Conservation (phyloP, 1,140 invertebrate genomes). For the Heliconius hewitsoni region DNA sequence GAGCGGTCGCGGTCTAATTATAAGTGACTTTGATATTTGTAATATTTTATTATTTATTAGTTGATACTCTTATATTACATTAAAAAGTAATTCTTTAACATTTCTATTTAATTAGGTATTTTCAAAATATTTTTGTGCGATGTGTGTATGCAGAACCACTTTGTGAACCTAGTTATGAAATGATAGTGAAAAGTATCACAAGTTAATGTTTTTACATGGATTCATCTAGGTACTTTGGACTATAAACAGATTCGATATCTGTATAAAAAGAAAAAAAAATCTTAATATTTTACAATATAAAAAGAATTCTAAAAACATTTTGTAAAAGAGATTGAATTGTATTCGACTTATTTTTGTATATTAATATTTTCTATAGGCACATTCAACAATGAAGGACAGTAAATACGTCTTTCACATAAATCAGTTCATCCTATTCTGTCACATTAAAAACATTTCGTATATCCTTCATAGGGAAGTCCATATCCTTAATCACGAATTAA, state of each 20-base stretch:
- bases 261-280: too few relatives aligned
- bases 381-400: not conserved
- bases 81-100: not conserved
- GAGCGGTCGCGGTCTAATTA: not conserved
- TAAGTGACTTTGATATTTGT: not conserved
- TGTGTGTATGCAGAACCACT: too few relatives aligned
- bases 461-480: conserved; percentile 24
- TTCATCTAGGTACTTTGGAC: too few relatives aligned
- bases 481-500: conserved; percentile 19
- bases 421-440: not conserved
- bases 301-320: not conserved
- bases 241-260: too few relatives aligned
- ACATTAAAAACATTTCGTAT: not conserved
- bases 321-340: not conserved
- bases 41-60: not conserved
- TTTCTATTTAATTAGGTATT: too few relatives aligned
- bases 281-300: too few relatives aligned
- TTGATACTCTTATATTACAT: not conserved
- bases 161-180: too few relatives aligned
- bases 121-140: too few relatives aligned
- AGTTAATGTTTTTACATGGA: too few relatives aligned
- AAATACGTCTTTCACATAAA: not conserved
- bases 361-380: not conserved
- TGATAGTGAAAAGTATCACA: too few relatives aligned
- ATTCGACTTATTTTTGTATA: not conserved